phyloP scores from a whole-genome alignment of 1,140 invertebrate species.

The Formica selysi region DNA sequence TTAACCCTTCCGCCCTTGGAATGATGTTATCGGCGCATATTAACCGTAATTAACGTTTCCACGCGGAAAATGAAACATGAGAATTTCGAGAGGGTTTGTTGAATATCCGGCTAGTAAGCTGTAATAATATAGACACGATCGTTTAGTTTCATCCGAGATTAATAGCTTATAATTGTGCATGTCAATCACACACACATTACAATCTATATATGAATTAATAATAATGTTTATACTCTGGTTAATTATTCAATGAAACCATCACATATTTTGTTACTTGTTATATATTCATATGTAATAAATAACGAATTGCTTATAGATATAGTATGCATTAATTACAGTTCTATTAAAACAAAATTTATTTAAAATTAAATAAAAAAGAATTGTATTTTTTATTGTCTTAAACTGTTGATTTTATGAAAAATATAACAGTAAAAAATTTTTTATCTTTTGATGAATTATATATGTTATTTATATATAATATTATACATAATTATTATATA shows the following conservation, averaged over 20 bases:
- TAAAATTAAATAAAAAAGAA: not conserved
- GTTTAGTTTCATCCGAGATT: constrained; percentile 5
- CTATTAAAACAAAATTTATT: not conserved
- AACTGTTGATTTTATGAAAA: not conserved
- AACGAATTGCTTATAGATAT: not conserved
- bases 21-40: constrained; percentile 1
- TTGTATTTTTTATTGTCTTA: not conserved
- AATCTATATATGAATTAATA: not conserved
- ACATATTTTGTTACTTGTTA: not conserved
- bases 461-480: too few species aligned
- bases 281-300: not conserved
- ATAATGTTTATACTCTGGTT: not conserved
- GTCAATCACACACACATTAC: not conserved
- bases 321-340: not conserved
- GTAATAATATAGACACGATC: not conserved
- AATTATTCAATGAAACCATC: not conserved
- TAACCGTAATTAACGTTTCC: not conserved
- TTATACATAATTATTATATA: too few species aligned
- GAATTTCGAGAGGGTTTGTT: not conserved
- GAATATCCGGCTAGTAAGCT: not conserved
- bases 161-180: not conserved
- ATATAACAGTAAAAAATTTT: not conserved
- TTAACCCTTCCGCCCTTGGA: not conserved
- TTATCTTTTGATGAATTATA: not conserved
- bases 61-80: not conserved